Conservation (phyloP, 2,797 vertebrate species). For the Microtus obscurus region DNA sequence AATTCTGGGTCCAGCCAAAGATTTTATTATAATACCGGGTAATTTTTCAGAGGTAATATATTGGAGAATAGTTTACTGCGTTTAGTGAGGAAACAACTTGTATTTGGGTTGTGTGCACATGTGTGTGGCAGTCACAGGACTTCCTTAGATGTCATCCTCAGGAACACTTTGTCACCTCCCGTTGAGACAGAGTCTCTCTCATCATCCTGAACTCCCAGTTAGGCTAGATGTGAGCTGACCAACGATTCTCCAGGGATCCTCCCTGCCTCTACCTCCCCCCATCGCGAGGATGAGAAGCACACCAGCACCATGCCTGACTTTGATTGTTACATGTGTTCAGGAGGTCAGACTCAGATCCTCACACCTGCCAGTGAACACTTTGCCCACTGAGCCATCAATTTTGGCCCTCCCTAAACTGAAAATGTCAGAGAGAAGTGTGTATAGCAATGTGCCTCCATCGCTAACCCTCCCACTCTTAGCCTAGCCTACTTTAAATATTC, state of each 20-base stretch:
- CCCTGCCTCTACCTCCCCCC: background rate
- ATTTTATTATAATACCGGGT: background rate
- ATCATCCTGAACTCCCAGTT: background rate
- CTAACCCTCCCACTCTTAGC: too few species aligned
- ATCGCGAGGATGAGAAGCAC: background rate
- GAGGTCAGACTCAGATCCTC: background rate
- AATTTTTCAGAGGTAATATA: background rate
- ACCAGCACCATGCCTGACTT: background rate
- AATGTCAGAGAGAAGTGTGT: background rate
- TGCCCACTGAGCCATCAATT: background rate
- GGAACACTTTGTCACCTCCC: too few species aligned
- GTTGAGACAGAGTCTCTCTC: background rate
- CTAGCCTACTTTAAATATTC: background rate
- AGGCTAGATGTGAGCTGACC: background rate
- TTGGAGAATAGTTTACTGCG: conserved; percentile 28
- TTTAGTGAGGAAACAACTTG: background rate
- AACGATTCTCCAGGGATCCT: background rate
- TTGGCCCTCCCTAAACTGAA: background rate
- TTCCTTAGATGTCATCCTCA: too few species aligned
- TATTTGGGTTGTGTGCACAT: background rate
- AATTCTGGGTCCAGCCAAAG: background rate
- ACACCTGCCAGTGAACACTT: background rate
- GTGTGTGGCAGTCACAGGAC: background rate
- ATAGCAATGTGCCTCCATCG: background rate
- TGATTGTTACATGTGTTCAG: background rate